Percentiles rank a stretch among this genome's conserved stretches.
Conservation (phyloP, 2,888 invertebrate genomes). For the Drosophila anceps region DNA sequence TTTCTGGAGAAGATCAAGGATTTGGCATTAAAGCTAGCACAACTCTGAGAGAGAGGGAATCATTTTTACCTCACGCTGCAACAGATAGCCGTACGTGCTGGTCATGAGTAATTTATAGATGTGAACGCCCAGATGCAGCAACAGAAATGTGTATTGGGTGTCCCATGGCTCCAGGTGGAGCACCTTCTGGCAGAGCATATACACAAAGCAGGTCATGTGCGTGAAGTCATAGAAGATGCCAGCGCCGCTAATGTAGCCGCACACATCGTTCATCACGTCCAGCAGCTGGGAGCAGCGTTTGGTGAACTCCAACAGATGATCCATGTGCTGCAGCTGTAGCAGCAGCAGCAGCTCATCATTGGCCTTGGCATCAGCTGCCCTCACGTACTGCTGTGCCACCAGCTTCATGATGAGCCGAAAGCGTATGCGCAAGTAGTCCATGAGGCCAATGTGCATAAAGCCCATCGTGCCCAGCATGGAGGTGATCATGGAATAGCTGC, state of each 20-base stretch:
- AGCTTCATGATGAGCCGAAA: slow-evolving; percentile 72
- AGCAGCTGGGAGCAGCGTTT: slow-evolving; percentile 70
- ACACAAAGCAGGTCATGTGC: slow-evolving; percentile 75
- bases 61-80: slow-evolving; percentile 72
- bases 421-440: slow-evolving; percentile 82
- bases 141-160: slow-evolving; percentile 65
- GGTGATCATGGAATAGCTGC: slow-evolving; percentile 69
- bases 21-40: too few relatives aligned
- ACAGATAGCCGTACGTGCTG: slow-evolving; percentile 68
- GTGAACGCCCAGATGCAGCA: slow-evolving; percentile 68
- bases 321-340: slow-evolving; percentile 32
- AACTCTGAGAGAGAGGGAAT: too few relatives aligned
- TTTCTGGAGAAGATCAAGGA: slow-evolving; percentile 56
- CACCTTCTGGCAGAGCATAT: slow-evolving; percentile 78
- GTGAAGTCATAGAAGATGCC: slow-evolving; percentile 81
- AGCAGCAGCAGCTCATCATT: slow-evolving; percentile 5
- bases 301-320: slow-evolving; percentile 46
- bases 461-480: slow-evolving; percentile 59
- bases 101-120: slow-evolving; percentile 75
- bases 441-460: slow-evolving; percentile 71
- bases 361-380: not conserved
- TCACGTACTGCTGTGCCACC: slow-evolving; percentile 49
- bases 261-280: slow-evolving; percentile 68
- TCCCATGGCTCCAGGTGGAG: slow-evolving; percentile 46
- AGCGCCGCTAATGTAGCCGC: slow-evolving; percentile 51